Evolutionary conservation across 2,113 vertebrate genomes (phyloP), one percentile per base, ranked within the genome.

Genomic region (Gobius niger): DNA sequence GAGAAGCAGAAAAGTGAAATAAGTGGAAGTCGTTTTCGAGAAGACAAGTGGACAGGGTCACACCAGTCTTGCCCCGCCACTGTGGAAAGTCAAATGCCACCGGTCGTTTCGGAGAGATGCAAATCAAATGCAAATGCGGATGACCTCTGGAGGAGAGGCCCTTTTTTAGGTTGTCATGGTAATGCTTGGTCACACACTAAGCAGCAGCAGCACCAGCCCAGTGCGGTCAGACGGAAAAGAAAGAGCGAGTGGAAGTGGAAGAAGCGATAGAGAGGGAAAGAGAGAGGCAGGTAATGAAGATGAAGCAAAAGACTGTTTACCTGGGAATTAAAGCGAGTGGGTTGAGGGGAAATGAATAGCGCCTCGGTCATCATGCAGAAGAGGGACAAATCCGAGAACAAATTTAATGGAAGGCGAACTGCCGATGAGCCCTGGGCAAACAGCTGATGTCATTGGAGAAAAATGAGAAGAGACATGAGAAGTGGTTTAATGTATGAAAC

Each of bases 51-150:
- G 70, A 85, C 79, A 73, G 77, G 82, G 83, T 84, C 88, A 81
- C 52, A 74, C 63, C 79, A 82, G 77, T 80, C 2, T 80, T 78
- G 8, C 76, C 16, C 67, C 44, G 18, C 78, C 68, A 79, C 73
- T 86, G 90, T 84, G 88, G 1, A 92, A 92, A 91, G 90, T 91
- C 89, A 92, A 34, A 34, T 34, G 24, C 24, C 24, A 34, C 24
- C 6, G 56, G 89, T 91, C 67, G 85, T 90, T 88, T 62, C 54
- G 81, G 87, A 90, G 90, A 89, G 87, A 93, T 93, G 89, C 88
- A 93, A 93, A 93, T 92, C 73, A 85, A 70, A 91, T 92, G 91
- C 85, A 93, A 93, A 93, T 80, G 66, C 87, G 83, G 60, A 18
- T 82, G 88, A 89, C 86, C 76, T 81, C 76, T 24, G 73, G 72